phyloP scores from a whole-genome alignment of 2,797 vertebrate species.

The Hyperoplus immaculatus region DNA sequence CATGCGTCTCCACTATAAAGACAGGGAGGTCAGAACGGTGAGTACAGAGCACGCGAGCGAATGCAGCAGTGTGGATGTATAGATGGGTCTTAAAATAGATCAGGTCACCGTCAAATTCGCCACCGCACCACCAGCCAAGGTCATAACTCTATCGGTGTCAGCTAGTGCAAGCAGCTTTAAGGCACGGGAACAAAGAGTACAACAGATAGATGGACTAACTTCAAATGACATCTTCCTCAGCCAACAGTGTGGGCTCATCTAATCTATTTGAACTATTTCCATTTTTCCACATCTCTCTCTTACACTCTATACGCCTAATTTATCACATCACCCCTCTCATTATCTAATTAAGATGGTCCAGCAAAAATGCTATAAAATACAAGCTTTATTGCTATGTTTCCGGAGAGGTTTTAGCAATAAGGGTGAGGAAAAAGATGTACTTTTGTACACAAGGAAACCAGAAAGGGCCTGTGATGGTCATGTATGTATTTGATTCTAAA shows the following conservation, averaged over 20 bases:
- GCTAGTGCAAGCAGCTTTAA: slow-evolving; percentile 30
- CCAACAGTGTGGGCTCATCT: slow-evolving; percentile 21
- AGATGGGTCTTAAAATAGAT: slow-evolving; percentile 68
- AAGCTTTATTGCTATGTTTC: slow-evolving; percentile 11
- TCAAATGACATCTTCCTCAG: slow-evolving; percentile 16
- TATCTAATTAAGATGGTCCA: slow-evolving; percentile 35
- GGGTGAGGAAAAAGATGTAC: too few relatives aligned
- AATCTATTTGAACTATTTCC: slow-evolving; percentile 26
- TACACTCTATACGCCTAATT: slow-evolving; percentile 19
- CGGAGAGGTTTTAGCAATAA: background rate
- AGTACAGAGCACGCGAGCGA: slow-evolving; percentile 16
- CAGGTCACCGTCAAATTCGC: slow-evolving; percentile 65
- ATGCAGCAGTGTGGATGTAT: slow-evolving; percentile 39
- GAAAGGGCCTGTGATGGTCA: too few relatives aligned
- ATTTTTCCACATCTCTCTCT: slow-evolving; percentile 1
- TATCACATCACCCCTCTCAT: slow-evolving; percentile 38
- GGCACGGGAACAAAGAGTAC: slow-evolving; percentile 26
- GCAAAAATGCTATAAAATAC: slow-evolving; percentile 25
- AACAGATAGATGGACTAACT: slow-evolving; percentile 9
- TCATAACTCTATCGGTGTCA: slow-evolving; percentile 49
- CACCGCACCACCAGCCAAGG: slow-evolving; percentile 65
- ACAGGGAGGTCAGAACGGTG: slow-evolving; percentile 37
- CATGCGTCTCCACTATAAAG: slow-evolving; percentile 44
- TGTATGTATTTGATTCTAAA: too few relatives aligned
- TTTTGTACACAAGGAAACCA: too few relatives aligned